phyloP scores from a whole-genome alignment of 2,888 invertebrate species.

The Chrysolina haemoptera region DNA sequence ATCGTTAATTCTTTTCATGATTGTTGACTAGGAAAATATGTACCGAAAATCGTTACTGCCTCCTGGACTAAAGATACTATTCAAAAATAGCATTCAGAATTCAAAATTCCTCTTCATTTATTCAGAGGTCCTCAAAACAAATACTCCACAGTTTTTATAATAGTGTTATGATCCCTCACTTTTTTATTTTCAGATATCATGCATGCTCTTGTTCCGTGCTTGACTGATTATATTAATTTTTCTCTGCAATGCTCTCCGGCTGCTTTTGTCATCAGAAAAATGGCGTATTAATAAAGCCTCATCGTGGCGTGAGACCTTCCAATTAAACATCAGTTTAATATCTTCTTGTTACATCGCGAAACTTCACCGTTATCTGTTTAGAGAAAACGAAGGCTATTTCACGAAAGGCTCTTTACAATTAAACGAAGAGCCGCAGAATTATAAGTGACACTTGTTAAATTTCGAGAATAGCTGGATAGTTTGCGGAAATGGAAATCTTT shows the following conservation, averaged over 20 bases:
- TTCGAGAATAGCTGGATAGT: background rate
- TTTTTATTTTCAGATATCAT: background rate
- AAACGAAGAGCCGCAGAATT: background rate
- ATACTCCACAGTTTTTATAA: no score
- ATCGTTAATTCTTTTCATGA: no score
- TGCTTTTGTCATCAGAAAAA: constrained; percentile 20
- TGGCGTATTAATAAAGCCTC: constrained; percentile 25
- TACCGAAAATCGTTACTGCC: no score
- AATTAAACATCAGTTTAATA: constrained; percentile 30
- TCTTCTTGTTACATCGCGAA: constrained; percentile 13
- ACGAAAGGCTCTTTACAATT: background rate
- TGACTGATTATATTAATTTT: constrained; percentile 10
- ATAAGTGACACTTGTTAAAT: background rate
- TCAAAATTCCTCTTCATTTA: no score
- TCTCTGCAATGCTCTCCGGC: background rate
- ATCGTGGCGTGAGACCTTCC: constrained; percentile 27
- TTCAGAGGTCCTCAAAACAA: no score
- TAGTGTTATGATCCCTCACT: background rate
- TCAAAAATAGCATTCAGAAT: no score
- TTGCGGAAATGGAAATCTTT: background rate
- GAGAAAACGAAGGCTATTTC: background rate
- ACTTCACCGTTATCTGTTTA: constrained; percentile 16
- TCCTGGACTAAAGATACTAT: no score
- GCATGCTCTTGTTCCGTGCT: background rate
- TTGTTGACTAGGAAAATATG: no score